A percentile compares a stretch with the other conserved stretches of the same genome.
These are phyloP conservation scores for Lamellibrachia satsuma DNA, from an alignment of 2,888 invertebrate species.

Conservation along the genomic window DNA sequence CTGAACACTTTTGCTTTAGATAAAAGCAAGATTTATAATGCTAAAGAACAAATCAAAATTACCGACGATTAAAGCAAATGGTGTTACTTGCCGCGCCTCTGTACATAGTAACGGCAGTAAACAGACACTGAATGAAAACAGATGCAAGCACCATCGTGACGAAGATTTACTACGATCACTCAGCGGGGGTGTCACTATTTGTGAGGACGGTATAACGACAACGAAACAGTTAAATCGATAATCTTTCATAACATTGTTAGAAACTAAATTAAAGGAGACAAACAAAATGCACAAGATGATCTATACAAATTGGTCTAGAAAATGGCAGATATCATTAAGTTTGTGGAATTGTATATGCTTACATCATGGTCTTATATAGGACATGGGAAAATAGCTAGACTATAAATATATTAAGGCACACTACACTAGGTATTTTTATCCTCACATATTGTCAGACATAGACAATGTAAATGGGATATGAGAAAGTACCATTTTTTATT, in stretches of 20 bases:
- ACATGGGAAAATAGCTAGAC: no score
- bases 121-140: not conserved
- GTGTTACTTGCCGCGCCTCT: not conserved
- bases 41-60: not conserved
- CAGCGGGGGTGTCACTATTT: not conserved
- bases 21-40: not conserved
- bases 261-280: no score
- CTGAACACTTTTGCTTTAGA: not conserved
- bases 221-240: not conserved
- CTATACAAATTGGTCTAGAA: no score
- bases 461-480: no score
- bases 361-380: no score
- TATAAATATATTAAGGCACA: no score
- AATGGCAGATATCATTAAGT: no score
- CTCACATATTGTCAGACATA: no score
- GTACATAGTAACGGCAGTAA: constrained; percentile 12
- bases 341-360: no score
- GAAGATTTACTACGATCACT: constrained; percentile 17
- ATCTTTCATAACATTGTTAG: not conserved
- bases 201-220: not conserved
- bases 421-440: no score
- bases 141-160: not conserved
- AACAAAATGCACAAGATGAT: no score
- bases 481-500: no score
- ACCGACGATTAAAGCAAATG: not conserved